phyloP scores from a whole-genome alignment of 2,888 invertebrate species.

The Hirtodrosophila confusa region DNA sequence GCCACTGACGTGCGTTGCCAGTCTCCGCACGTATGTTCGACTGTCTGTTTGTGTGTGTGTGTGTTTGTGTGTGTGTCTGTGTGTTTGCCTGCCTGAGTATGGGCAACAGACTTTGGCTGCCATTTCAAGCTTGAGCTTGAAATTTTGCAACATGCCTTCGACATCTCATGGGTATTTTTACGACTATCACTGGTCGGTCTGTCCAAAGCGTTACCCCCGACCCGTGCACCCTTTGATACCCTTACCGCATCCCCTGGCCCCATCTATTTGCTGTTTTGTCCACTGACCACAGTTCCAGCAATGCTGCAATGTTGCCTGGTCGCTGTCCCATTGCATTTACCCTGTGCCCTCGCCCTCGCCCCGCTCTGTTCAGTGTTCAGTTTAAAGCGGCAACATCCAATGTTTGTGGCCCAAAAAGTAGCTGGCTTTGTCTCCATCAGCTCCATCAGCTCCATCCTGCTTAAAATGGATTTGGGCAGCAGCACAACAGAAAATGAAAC shows the following conservation, averaged over 20 bases:
- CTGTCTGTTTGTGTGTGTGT: slow-evolving; percentile 17
- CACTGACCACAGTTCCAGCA: slow-evolving; percentile 48
- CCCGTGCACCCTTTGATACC: too few relatives aligned
- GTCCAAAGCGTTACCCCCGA: neutral
- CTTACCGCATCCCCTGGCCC: neutral
- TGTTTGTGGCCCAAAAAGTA: slow-evolving; percentile 22
- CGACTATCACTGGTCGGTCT: slow-evolving; percentile 62
- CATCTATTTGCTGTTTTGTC: slow-evolving; percentile 38
- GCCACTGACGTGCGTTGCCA: slow-evolving; percentile 65
- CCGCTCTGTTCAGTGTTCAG: slow-evolving; percentile 7
- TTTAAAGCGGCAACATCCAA: slow-evolving; percentile 33
- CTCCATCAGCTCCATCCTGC: slow-evolving; percentile 24
- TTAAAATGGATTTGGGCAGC: slow-evolving; percentile 68
- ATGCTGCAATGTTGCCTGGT: slow-evolving; percentile 30
- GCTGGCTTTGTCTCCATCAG: slow-evolving; percentile 17
- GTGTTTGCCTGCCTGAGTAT: slow-evolving; percentile 25
- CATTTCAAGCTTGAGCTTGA: slow-evolving; percentile 73
- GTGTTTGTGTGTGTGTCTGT: slow-evolving; percentile 16
- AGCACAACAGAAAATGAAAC: slow-evolving; percentile 26
- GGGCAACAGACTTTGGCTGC: slow-evolving; percentile 58
- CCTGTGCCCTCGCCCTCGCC: neutral
- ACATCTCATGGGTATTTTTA: slow-evolving; percentile 78
- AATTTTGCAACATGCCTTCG: slow-evolving; percentile 80
- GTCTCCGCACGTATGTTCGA: slow-evolving; percentile 26
- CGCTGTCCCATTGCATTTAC: neutral